These are phyloP conservation scores for Orycteropus afer DNA, from an alignment of 2,113 vertebrate species.

Conservation along the genomic window DNA sequence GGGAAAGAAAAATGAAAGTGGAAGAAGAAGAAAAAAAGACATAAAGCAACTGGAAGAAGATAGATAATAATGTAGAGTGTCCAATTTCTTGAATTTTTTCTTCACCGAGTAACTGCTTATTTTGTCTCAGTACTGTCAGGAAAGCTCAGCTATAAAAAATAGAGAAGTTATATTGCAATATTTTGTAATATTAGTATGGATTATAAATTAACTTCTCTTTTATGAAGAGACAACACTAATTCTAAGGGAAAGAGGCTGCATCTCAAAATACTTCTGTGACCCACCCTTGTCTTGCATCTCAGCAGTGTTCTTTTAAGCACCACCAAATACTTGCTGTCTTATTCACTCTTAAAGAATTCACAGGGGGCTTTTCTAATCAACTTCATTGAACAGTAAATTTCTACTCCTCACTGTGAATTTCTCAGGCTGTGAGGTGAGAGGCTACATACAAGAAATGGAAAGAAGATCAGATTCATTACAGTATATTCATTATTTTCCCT, in stretches of 20 bases:
- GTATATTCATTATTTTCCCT: background rate
- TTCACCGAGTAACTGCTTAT: background rate
- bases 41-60: background rate
- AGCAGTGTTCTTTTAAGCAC: background rate
- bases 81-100: background rate
- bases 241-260: background rate
- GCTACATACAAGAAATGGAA: background rate
- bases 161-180: background rate
- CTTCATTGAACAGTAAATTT: slow-evolving; percentile 7
- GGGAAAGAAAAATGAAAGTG: background rate
- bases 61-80: background rate
- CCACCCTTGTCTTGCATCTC: background rate
- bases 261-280: background rate
- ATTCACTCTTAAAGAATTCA: slow-evolving; percentile 38
- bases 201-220: background rate
- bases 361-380: background rate
- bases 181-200: background rate
- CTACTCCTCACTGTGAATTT: background rate
- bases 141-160: background rate
- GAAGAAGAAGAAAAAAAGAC: background rate
- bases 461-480: slow-evolving; percentile 9
- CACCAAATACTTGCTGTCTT: background rate
- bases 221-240: slow-evolving; percentile 6
- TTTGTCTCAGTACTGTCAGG: background rate
- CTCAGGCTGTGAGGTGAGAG: background rate